phyloP scores from a whole-genome alignment of 2,888 invertebrate genomes.

The Eilema caniola region DNA sequence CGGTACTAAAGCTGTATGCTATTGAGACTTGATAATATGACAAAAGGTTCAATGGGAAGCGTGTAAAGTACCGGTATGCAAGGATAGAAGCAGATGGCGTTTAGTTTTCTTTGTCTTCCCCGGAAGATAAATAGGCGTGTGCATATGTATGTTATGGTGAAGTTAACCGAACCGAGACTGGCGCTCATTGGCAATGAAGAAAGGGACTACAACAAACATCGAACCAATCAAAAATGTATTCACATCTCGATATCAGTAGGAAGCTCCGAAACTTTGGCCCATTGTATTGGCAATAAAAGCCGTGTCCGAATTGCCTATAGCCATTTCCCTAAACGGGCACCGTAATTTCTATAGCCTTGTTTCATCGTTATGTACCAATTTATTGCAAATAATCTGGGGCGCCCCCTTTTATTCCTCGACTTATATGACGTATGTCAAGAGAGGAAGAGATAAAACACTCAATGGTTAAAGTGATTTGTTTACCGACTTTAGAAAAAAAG shows the following conservation, averaged over 20 bases:
- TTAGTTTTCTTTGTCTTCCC: no score
- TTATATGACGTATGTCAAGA: not conserved
- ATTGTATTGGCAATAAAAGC: not conserved
- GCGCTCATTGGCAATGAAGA: not conserved
- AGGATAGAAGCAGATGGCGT: no score
- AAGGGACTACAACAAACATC: not conserved
- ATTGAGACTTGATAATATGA: no score
- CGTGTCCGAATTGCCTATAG: not conserved
- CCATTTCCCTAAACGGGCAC: constrained; percentile 4
- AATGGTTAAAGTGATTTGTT: not conserved
- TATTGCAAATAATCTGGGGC: not conserved
- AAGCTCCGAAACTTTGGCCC: not conserved
- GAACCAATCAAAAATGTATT: not conserved
- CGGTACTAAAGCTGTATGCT: not conserved
- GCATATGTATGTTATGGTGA: no score
- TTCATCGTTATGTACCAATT: constrained; percentile 1
- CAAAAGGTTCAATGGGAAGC: no score
- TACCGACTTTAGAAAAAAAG: not conserved
- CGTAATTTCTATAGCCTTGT: not conserved
- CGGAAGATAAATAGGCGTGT: no score
- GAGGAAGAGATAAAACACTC: not conserved
- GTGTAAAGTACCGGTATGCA: no score
- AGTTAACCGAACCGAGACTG: no score
- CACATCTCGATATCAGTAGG: not conserved
- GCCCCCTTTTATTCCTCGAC: not conserved